These are phyloP conservation scores for Dysmachus trigonus DNA, from an alignment of 2,888 invertebrate genomes.

Conservation along the genomic window DNA sequence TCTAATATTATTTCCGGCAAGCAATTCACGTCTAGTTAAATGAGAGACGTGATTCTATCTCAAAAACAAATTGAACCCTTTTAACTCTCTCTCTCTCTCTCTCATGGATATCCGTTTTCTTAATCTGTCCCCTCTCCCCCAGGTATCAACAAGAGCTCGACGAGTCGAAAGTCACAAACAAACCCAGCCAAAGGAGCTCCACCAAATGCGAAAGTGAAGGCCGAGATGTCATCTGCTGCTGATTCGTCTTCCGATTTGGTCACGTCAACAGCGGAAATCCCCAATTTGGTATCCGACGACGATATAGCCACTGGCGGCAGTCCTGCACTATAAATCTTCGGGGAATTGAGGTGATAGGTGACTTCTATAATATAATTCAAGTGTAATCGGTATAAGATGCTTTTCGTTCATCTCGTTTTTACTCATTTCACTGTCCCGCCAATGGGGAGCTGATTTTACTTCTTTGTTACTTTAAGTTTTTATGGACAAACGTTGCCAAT, in stretches of 20 bases:
- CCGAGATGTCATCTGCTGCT: constrained; percentile 44
- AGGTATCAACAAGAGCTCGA: constrained; percentile 63
- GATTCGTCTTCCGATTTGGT: constrained; percentile 43
- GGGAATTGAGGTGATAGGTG: constrained; percentile 10
- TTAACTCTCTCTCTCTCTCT: background rate
- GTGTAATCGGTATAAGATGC: background rate
- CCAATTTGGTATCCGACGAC: constrained; percentile 12
- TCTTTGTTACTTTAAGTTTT: background rate
- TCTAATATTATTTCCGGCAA: background rate
- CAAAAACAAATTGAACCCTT: background rate
- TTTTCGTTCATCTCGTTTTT: background rate
- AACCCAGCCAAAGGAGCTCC: constrained; percentile 64
- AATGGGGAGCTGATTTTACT: background rate
- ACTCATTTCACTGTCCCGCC: background rate
- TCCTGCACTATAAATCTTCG: constrained; percentile 9
- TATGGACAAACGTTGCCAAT: background rate
- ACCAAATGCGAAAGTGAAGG: constrained; percentile 53
- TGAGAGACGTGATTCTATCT: background rate
- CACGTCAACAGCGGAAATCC: constrained; percentile 43
- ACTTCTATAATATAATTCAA: background rate
- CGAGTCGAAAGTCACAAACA: constrained; percentile 62
- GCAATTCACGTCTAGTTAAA: background rate
- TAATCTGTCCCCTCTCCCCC: background rate
- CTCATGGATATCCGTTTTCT: background rate
- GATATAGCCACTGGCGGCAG: constrained; percentile 5